Evolutionary conservation across 2,888 invertebrate species (phyloP).

Genomic region (Trachelus tabidus): DNA sequence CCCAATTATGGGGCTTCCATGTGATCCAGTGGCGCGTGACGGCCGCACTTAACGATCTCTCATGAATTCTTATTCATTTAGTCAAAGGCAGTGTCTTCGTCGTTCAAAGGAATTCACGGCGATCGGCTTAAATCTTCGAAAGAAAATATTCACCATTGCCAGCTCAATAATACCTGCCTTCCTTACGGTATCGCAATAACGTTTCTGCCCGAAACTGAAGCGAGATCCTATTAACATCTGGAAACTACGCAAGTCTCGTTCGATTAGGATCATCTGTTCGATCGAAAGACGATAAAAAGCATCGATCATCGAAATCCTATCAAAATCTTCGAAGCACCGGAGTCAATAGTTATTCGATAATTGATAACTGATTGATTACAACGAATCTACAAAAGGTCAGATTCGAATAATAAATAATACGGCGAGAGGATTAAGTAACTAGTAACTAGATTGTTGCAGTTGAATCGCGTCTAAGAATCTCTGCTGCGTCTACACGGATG

Average conservation of each 20-base stretch:
- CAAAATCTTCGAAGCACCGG: neutral
- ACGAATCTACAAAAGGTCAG: neutral
- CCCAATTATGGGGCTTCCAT: neutral
- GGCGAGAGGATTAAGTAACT: neutral
- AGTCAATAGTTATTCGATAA: no score
- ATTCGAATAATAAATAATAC: neutral
- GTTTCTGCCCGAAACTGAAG: neutral
- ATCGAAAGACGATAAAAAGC: neutral
- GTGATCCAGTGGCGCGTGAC: neutral
- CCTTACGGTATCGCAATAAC: neutral
- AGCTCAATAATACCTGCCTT: neutral
- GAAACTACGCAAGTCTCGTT: neutral
- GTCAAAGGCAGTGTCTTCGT: neutral
- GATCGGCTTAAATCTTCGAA: neutral
- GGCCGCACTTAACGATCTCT: neutral
- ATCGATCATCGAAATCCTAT: neutral
- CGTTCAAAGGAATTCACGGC: neutral
- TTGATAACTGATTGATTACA: neutral
- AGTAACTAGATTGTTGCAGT: neutral
- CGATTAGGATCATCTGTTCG: no score
- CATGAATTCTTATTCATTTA: neutral
- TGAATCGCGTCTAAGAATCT: neutral
- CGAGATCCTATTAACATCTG: neutral
- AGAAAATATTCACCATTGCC: neutral
- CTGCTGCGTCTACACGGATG: conserved; percentile 17